Conservation (phyloP, 2,888 invertebrate species). For the Euzophera pinguis region DNA sequence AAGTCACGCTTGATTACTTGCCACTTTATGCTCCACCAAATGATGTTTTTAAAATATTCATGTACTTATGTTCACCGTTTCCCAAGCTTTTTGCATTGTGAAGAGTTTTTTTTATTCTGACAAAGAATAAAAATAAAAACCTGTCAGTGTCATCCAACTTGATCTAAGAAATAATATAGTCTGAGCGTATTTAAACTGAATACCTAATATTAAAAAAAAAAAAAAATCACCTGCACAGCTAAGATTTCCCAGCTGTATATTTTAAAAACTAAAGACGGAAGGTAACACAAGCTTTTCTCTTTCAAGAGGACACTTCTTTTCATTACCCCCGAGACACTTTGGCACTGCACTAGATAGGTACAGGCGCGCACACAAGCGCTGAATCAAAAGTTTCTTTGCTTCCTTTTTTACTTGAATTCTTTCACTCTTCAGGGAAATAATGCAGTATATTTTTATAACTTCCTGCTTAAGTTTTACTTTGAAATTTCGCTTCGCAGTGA, state of each 20-base stretch:
- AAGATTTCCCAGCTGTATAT: slow-evolving; percentile 42
- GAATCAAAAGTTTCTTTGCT: slow-evolving; percentile 31
- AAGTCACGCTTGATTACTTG: too few species aligned
- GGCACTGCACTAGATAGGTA: slow-evolving; percentile 35
- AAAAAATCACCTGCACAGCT: not conserved
- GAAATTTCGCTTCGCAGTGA: not conserved
- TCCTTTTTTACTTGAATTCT: slow-evolving; percentile 8
- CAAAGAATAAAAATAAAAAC: too few species aligned
- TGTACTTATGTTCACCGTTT: too few species aligned
- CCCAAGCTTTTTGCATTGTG: too few species aligned
- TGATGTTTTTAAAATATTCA: too few species aligned
- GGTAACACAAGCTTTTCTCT: slow-evolving; percentile 44
- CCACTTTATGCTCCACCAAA: too few species aligned
- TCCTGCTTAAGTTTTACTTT: slow-evolving; percentile 1
- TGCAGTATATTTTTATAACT: slow-evolving; percentile 8
- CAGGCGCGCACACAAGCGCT: slow-evolving; percentile 40
- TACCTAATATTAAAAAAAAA: not conserved
- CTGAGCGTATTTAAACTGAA: not conserved
- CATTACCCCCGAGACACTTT: slow-evolving; percentile 52
- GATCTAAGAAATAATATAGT: too few species aligned
- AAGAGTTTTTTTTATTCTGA: too few species aligned
- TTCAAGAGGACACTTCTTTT: slow-evolving; percentile 48
- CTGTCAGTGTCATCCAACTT: too few species aligned
- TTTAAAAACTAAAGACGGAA: slow-evolving; percentile 40
- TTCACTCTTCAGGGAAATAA: slow-evolving; percentile 9